phyloP scores from a whole-genome alignment of 2,113 vertebrate species.

The human (Homo sapiens) region DNA sequence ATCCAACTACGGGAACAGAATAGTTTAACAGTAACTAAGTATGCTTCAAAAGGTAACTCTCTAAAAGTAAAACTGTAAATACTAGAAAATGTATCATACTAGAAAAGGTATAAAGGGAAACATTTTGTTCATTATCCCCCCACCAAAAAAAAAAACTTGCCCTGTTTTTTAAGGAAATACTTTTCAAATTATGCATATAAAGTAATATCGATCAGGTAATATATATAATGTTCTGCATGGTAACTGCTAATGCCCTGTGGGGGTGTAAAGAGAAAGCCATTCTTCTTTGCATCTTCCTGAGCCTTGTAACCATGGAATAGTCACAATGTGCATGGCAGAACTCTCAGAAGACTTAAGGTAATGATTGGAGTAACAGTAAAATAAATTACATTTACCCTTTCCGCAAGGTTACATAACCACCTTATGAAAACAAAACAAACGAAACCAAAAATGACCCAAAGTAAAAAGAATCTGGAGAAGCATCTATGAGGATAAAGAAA shows the following conservation, averaged over 20 bases:
- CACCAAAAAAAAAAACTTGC: background rate
- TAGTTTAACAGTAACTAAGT: constrained; percentile 45
- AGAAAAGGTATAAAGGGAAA: constrained; percentile 5
- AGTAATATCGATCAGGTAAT: background rate
- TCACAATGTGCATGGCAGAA: background rate
- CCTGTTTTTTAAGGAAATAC: background rate
- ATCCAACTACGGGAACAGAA: constrained; percentile 28
- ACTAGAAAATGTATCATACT: background rate
- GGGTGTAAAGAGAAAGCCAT: background rate
- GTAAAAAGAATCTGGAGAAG: background rate
- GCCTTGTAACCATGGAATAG: background rate
- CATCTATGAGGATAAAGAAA: background rate
- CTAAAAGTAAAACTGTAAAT: constrained; percentile 31
- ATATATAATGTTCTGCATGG: background rate
- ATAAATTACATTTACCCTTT: background rate
- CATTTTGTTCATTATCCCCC: background rate
- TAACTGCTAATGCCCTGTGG: background rate
- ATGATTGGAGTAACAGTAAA: background rate
- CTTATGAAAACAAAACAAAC: constrained; percentile 5
- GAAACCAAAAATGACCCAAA: background rate
- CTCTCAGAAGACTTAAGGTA: background rate
- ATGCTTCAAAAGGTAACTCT: constrained; percentile 32
- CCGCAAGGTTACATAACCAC: background rate
- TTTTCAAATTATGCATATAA: background rate
- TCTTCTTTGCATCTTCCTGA: background rate